Conservation (phyloP, 2,113 vertebrate species). For the Tautogolabrus adspersus region DNA sequence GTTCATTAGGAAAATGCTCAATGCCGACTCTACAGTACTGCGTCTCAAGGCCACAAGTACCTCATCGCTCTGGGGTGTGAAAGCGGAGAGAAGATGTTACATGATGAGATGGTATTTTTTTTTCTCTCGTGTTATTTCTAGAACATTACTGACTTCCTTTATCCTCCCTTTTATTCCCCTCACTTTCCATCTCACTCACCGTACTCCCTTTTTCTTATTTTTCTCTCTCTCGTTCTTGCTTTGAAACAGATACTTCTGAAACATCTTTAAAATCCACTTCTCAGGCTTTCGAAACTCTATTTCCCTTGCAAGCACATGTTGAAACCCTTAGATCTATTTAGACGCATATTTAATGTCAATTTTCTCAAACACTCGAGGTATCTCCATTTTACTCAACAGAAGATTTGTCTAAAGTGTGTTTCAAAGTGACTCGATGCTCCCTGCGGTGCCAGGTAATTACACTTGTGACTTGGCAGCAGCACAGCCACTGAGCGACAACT, state of each 20-base stretch:
- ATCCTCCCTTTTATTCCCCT: neutral
- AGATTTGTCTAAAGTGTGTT: slow-evolving; percentile 60
- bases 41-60: slow-evolving; percentile 31
- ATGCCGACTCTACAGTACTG: neutral
- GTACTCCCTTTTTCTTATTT: neutral
- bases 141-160: slow-evolving; percentile 8
- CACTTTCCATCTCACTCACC: slow-evolving; percentile 4
- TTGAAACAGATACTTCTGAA: slow-evolving; percentile 13
- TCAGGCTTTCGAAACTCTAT: slow-evolving; percentile 32
- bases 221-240: slow-evolving; percentile 1
- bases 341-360: slow-evolving; percentile 57
- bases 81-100: neutral
- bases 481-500: slow-evolving; percentile 24
- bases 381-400: slow-evolving; percentile 47
- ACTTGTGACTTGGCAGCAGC: slow-evolving; percentile 53
- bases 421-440: slow-evolving; percentile 55
- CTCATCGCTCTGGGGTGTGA: slow-evolving; percentile 28
- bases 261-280: slow-evolving; percentile 13
- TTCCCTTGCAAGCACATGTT: slow-evolving; percentile 18
- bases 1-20: slow-evolving; percentile 64
- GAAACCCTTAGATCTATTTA: slow-evolving; percentile 47
- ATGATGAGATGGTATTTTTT: slow-evolving; percentile 2
- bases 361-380: slow-evolving; percentile 53
- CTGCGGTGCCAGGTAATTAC: slow-evolving; percentile 65
- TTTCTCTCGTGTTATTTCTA: slow-evolving; percentile 17